These are phyloP conservation scores for Cephalopachus bancanus DNA, from an alignment of 2,797 vertebrate species.

Conservation along the genomic window DNA sequence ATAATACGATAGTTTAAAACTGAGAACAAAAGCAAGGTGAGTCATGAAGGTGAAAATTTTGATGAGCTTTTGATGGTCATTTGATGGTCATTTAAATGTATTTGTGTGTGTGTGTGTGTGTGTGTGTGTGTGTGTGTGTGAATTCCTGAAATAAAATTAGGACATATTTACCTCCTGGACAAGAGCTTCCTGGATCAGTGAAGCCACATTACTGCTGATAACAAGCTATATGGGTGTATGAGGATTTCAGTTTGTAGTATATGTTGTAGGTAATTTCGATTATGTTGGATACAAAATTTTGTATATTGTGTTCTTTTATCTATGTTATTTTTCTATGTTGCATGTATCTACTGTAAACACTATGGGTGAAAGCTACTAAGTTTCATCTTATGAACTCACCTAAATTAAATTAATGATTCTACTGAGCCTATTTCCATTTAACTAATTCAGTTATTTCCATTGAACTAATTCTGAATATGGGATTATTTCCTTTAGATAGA, in stretches of 20 bases:
- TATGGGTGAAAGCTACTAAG: neutral
- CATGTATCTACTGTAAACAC: neutral
- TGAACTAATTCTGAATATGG: neutral
- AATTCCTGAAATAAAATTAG: constrained; percentile 39
- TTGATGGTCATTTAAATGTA: neutral
- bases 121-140: neutral
- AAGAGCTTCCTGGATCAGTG: neutral
- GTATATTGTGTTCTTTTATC: neutral
- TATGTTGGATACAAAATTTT: neutral
- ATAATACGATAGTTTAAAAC: neutral
- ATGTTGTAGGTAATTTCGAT: neutral
- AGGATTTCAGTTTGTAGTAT: neutral
- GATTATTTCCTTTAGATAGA: neutral
- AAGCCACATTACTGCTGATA: neutral
- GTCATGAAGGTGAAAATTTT: neutral
- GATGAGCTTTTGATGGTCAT: neutral
- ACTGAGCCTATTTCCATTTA: neutral
- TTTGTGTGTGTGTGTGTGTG: too few relatives aligned
- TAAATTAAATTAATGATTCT: constrained; percentile 31
- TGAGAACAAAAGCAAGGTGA: neutral
- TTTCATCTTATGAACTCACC: neutral
- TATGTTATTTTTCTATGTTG: constrained; percentile 37
- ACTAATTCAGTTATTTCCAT: neutral
- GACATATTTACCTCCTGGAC: neutral
- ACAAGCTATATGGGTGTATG: neutral